Base-by-base conservation (phyloP, 2,888 invertebrate species). In the Nesidiocoris tenuis region DNA sequence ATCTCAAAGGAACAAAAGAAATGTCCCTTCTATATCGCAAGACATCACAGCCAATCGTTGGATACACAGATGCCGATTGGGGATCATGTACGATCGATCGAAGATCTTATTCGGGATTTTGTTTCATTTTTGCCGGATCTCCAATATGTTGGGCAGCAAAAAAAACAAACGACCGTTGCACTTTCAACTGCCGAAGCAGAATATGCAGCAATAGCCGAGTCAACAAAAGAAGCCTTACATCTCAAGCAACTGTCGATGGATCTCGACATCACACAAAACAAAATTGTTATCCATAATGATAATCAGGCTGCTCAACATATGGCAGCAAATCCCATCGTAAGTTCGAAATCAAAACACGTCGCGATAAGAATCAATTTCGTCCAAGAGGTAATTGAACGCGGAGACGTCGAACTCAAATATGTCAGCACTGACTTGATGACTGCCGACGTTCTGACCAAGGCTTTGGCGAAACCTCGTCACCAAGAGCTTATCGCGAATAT, bases 391-490 rank as follows among this genome's bases (percentile, higher is more conserved):
- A 18, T 66, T 24, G 25, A 66, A 39, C 12, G 2, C 17, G 54
- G 66, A 25, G n/a, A 66, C n/a, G 17, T 24, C 5, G 66, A 22
- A 5, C 25, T 25, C 9, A 2, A 12, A 2, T 66, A 24, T 21
- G 17, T 18, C 3, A 24, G 25, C 3, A 17, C 66, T 9, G 66
- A 66, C 23, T 2, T 7, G 3, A 66, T 66, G 66, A 39, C 23
- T 12, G 66, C 66, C 2, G 66, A 66, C 66, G 19, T 66, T 5
- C 19, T 66, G 18, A 25, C 66, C 7, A 66, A 66, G 59, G 88
- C 85, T 54, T 90, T 91, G n/a, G 66, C 57, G 18, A 18, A 18
- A 57, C 57, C 57, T 57, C 57, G 57, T 18, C 57, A 57, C 57
- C 16, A 12, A 2, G 2, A 17, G 16, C 57, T 57, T 12, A n/a